Evolutionary conservation across 2,113 vertebrate species (phyloP).

Genomic region (Misgurnus mizolepis): DNA sequence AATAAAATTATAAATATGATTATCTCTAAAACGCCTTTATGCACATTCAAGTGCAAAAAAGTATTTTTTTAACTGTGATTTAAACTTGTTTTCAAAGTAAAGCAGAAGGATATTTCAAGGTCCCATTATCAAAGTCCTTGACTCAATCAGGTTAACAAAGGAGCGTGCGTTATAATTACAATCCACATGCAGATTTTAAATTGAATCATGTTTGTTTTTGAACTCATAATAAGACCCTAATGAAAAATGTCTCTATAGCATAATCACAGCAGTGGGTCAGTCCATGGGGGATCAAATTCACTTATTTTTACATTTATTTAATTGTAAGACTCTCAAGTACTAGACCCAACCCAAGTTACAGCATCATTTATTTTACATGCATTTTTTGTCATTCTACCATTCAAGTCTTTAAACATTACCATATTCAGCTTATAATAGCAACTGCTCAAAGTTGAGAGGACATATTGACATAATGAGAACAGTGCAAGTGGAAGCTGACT

Average conservation of each 20-base stretch:
- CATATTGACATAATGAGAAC: constrained; percentile 34
- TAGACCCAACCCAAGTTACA: no score
- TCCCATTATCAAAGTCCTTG: constrained; percentile 18
- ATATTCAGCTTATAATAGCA: constrained; percentile 27
- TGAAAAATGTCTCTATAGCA: constrained; percentile 59
- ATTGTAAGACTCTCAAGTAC: constrained; percentile 37
- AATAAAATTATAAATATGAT: background rate
- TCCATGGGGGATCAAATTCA: constrained; percentile 47
- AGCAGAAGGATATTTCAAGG: constrained; percentile 4
- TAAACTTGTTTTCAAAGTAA: background rate
- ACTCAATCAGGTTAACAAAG: constrained; percentile 50
- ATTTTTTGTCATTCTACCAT: background rate
- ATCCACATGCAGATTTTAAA: constrained; percentile 63
- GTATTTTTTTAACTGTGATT: background rate
- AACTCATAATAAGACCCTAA: constrained; percentile 69
- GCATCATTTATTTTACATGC: background rate
- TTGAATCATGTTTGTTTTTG: constrained; percentile 71
- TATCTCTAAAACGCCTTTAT: background rate
- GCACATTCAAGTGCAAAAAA: background rate
- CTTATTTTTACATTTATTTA: constrained; percentile 39
- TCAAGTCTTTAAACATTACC: constrained; percentile 6
- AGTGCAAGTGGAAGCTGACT: constrained; percentile 24
- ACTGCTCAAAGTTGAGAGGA: background rate
- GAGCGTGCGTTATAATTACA: constrained; percentile 62
- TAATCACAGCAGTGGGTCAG: constrained; percentile 50